Evolutionary conservation across 2,797 vertebrate genomes (phyloP).

Genomic region (Mus minutoides): DNA sequence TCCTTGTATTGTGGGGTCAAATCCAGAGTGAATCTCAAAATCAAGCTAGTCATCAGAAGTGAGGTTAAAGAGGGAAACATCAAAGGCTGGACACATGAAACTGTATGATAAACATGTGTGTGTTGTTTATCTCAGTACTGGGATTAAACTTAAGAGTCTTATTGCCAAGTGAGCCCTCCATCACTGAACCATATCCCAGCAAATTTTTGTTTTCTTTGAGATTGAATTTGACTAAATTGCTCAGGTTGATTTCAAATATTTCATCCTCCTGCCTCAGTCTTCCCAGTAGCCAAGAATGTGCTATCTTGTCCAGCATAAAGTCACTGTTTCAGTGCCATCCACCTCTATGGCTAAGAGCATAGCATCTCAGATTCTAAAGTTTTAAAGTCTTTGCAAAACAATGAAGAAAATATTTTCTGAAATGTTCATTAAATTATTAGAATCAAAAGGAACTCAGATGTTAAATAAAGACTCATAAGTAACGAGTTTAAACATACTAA

Average conservation of each 20-base stretch:
- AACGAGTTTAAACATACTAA: constrained; percentile 15
- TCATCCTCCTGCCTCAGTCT: background rate
- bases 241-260: background rate
- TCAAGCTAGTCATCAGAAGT: too few relatives aligned
- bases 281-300: background rate
- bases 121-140: background rate
- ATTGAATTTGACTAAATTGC: background rate
- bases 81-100: too few relatives aligned
- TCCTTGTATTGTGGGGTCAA: too few relatives aligned
- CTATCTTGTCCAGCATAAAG: background rate
- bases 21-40: too few relatives aligned
- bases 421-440: constrained; percentile 18
- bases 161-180: too few relatives aligned
- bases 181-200: background rate
- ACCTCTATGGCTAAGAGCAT: background rate
- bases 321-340: background rate
- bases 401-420: background rate
- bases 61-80: too few relatives aligned
- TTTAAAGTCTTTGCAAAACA: background rate
- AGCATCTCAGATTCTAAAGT: constrained; percentile 18
- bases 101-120: too few relatives aligned
- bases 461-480: background rate
- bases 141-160: background rate
- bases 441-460: background rate
- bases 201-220: background rate